Conservation (phyloP, 2,113 vertebrate genomes). For the Platycercus adscitus region DNA sequence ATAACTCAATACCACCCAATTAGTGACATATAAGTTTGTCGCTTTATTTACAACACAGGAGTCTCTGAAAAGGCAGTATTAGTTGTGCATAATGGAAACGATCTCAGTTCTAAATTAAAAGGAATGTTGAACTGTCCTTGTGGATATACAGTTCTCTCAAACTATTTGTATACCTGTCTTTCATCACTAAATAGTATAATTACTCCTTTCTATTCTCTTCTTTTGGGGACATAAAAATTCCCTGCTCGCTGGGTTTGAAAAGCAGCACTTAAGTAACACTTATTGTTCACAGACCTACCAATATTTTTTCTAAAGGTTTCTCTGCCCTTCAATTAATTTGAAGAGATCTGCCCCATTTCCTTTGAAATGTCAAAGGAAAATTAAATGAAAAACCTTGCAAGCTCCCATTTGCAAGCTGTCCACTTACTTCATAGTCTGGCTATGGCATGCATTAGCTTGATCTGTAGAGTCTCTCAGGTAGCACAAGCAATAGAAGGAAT, state of each 20-base stretch:
- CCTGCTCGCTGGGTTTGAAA: neutral
- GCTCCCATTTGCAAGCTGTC: neutral
- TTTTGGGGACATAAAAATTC: neutral
- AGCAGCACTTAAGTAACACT: constrained; percentile 35
- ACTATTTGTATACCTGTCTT: neutral
- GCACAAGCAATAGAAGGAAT: neutral
- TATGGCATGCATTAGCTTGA: neutral
- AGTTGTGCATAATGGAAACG: constrained; percentile 31
- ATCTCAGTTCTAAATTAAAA: constrained; percentile 13
- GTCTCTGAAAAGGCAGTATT: neutral
- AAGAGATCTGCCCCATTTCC: constrained; percentile 11
- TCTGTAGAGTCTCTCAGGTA: neutral
- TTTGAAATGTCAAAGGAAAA: constrained; percentile 53
- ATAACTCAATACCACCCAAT: constrained; percentile 51
- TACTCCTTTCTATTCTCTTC: neutral
- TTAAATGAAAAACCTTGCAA: neutral
- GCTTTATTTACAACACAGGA: constrained; percentile 58
- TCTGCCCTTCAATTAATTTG: constrained; percentile 30
- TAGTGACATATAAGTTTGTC: constrained; percentile 47
- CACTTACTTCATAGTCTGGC: neutral
- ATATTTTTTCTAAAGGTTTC: constrained; percentile 7
- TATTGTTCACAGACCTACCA: neutral
- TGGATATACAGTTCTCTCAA: neutral
- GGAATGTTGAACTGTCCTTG: constrained; percentile 43
- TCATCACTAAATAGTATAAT: neutral